phyloP scores from a whole-genome alignment of 2,113 vertebrate genomes.

The Pogona vitticeps region DNA sequence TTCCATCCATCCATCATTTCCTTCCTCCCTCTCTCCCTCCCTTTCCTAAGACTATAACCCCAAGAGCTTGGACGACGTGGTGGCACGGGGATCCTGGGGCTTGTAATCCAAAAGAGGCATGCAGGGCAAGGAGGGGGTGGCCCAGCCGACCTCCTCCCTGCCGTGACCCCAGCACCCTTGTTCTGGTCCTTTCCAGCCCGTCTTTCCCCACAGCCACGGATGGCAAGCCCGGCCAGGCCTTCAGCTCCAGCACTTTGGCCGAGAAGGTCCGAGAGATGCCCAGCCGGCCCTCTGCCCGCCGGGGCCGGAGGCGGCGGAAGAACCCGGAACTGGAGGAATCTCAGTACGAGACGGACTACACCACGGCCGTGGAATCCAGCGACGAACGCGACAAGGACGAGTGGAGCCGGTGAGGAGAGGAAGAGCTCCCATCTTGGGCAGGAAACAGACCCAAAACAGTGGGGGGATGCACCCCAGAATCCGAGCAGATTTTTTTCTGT shows the following conservation, averaged over 20 bases:
- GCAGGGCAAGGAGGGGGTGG: neutral
- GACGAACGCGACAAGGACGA: conserved; percentile 75
- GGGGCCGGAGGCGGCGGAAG: conserved; percentile 68
- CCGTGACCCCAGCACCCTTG: too few species aligned
- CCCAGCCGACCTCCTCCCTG: too few species aligned
- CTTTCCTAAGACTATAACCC: too few species aligned
- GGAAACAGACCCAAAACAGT: too few species aligned
- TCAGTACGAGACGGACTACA: conserved; percentile 83
- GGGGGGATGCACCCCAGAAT: too few species aligned
- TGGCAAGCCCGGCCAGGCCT: neutral
- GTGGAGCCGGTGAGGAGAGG: conserved; percentile 73
- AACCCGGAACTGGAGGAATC: conserved; percentile 76
- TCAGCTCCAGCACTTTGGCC: conserved; percentile 74
- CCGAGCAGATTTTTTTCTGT: too few species aligned
- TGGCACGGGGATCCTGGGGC: too few species aligned
- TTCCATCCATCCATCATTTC: too few species aligned
- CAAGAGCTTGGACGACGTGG: too few species aligned
- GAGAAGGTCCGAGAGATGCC: conserved; percentile 47
- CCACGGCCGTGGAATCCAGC: conserved; percentile 80
- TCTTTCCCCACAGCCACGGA: neutral
- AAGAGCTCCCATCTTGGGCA: neutral
- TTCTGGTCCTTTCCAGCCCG: neutral
- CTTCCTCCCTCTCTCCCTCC: too few species aligned
- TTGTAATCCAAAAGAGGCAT: too few species aligned
- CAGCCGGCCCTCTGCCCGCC: conserved; percentile 63